A percentile compares a stretch with the other conserved stretches of the same genome.
phyloP scores from a whole-genome alignment of 2,888 invertebrate species.

The Amphipyra tragopoginis region DNA sequence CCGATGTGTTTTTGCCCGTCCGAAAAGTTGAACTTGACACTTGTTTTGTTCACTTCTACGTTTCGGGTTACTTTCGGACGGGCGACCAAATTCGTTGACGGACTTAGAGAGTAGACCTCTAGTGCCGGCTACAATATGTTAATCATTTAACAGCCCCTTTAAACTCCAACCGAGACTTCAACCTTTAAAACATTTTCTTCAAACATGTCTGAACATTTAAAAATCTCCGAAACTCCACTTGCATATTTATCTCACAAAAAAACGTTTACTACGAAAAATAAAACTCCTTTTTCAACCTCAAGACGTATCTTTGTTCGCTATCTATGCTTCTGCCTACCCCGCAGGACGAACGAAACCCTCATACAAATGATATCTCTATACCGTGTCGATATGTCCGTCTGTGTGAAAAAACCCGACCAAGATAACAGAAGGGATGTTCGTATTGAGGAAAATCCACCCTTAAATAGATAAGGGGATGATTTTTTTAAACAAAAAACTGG shows the following conservation, averaged over 20 bases:
- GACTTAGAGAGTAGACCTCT: no score
- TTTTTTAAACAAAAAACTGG: conserved; percentile 39
- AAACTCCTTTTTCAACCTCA: conserved; percentile 19
- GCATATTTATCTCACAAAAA: conserved; percentile 31
- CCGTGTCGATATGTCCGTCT: conserved; percentile 51
- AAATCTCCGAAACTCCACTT: conserved; percentile 20
- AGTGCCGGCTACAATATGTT: no score
- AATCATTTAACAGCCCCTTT: no score
- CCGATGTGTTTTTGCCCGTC: no score
- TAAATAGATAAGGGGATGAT: conserved; percentile 43
- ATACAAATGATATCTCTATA: conserved; percentile 49
- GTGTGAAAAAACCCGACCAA: conserved; percentile 34
- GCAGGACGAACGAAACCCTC: conserved; percentile 10
- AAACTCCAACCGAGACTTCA: no score
- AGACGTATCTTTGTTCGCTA: conserved; percentile 30
- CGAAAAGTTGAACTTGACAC: no score
- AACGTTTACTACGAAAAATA: conserved; percentile 16
- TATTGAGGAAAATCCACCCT: conserved; percentile 51
- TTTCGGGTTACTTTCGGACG: no score
- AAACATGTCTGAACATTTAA: neutral
- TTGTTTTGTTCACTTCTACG: no score
- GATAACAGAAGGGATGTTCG: conserved; percentile 42
- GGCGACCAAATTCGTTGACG: no score
- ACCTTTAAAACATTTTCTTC: no score
- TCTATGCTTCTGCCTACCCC: conserved; percentile 22